Evolutionary conservation across 2,797 vertebrate species (phyloP).

Genomic region (Ceyx erithaca): DNA sequence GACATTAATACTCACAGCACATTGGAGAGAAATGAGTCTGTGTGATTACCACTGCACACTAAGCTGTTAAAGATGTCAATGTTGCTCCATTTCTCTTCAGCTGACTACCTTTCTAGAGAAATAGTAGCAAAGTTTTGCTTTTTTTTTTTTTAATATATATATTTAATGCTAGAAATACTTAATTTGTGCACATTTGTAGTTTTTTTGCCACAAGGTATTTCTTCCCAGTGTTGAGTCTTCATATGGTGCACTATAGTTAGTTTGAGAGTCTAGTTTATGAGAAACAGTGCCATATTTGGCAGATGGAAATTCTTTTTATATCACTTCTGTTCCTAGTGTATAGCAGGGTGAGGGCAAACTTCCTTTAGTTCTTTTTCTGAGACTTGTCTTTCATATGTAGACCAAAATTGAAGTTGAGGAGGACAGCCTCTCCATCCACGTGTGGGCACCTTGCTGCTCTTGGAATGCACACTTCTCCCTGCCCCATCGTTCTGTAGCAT

Average conservation of each 20-base stretch:
- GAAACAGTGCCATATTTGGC: constrained; percentile 12
- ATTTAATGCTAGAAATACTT: neutral
- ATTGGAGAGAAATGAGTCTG: neutral
- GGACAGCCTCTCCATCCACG: neutral
- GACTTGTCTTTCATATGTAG: constrained; percentile 18
- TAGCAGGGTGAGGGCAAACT: neutral
- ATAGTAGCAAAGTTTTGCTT: neutral
- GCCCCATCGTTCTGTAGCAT: neutral
- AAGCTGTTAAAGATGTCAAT: neutral
- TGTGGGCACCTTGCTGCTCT: neutral
- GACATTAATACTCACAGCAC: neutral
- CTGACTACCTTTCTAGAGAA: neutral
- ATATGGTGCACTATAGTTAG: constrained; percentile 43
- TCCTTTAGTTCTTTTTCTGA: constrained; percentile 2
- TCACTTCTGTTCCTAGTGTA: neutral
- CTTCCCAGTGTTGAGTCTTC: constrained; percentile 51
- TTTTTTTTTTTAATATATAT: neutral
- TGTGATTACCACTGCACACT: neutral
- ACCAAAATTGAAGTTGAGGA: constrained; percentile 47
- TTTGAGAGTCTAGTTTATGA: constrained; percentile 18
- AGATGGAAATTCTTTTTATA: constrained; percentile 26
- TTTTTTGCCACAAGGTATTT: constrained; percentile 11
- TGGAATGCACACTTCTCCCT: neutral
- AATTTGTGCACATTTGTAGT: constrained; percentile 37
- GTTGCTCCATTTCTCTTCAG: constrained; percentile 25